Evolutionary conservation across 2,113 vertebrate genomes (phyloP).

Genomic region (Raphicerus campestris): DNA sequence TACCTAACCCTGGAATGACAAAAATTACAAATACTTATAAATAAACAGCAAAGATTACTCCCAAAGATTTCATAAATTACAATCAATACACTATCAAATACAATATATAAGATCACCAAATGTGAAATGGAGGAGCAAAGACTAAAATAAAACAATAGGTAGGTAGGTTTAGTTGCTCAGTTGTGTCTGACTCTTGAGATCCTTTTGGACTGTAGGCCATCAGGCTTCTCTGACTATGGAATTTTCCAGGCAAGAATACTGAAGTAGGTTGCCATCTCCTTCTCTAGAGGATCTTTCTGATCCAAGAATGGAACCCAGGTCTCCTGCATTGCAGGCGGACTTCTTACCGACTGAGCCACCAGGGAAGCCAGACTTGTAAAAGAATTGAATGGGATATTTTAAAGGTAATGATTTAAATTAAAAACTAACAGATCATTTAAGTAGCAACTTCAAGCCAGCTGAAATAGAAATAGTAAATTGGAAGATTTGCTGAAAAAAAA

Average conservation of each 20-base stretch:
- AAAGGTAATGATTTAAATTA: neutral
- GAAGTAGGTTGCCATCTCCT: neutral
- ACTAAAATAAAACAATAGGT: neutral
- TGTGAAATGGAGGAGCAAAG: neutral
- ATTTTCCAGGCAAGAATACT: neutral
- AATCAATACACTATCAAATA: neutral
- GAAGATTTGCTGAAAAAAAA: neutral
- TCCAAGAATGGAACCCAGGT: neutral
- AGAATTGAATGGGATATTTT: neutral
- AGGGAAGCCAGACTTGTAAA: neutral
- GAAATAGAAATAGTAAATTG: neutral
- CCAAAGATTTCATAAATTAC: neutral
- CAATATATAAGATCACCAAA: neutral
- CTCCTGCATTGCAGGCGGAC: neutral
- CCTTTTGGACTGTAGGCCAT: neutral
- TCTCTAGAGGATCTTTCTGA: neutral
- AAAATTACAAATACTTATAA: neutral
- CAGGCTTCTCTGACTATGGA: neutral
- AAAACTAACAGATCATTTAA: neutral
- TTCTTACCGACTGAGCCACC: neutral
- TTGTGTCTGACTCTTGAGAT: neutral
- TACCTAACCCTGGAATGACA: neutral
- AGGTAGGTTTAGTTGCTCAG: neutral
- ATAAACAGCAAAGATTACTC: neutral
- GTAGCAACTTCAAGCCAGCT: neutral